Conservation (phyloP, 2,797 vertebrate genomes). For the Picus viridis region DNA sequence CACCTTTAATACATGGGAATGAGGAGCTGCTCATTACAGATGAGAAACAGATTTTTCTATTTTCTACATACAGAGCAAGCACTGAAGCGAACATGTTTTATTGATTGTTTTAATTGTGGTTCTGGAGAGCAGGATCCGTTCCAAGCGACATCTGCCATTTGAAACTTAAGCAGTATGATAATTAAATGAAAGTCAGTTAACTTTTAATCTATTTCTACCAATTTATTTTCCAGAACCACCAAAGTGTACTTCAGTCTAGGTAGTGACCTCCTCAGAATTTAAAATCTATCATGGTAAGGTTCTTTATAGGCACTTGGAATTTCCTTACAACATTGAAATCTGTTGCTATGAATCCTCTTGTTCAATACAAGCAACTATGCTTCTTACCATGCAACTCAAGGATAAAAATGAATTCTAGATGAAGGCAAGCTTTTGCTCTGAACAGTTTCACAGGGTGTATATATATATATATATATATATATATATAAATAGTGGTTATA, state of each 20-base stretch:
- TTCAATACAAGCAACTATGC: conserved; percentile 42
- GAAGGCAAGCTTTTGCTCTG: conserved; percentile 26
- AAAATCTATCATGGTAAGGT: background rate
- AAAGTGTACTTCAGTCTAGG: background rate
- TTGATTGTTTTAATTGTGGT: conserved; percentile 25
- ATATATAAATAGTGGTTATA: background rate
- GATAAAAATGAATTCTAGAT: background rate
- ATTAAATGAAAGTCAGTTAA: conserved; percentile 32
- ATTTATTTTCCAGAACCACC: conserved; percentile 4
- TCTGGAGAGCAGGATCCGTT: conserved; percentile 2
- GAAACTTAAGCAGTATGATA: background rate
- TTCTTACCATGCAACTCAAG: background rate
- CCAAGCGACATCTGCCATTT: conserved; percentile 32
- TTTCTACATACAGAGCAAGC: conserved; percentile 5
- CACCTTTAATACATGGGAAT: background rate
- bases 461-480: too few relatives aligned
- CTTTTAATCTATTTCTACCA: conserved; percentile 27
- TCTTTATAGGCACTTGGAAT: conserved; percentile 23
- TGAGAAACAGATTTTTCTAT: conserved; percentile 3
- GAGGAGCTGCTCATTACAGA: background rate
- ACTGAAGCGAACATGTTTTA: background rate
- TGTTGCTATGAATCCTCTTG: conserved; percentile 15
- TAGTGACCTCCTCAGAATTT: background rate
- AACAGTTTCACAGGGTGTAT: background rate
- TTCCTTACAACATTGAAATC: conserved; percentile 22